phyloP scores from a whole-genome alignment of 2,797 vertebrate genomes.

The Hybognathus amarus region DNA sequence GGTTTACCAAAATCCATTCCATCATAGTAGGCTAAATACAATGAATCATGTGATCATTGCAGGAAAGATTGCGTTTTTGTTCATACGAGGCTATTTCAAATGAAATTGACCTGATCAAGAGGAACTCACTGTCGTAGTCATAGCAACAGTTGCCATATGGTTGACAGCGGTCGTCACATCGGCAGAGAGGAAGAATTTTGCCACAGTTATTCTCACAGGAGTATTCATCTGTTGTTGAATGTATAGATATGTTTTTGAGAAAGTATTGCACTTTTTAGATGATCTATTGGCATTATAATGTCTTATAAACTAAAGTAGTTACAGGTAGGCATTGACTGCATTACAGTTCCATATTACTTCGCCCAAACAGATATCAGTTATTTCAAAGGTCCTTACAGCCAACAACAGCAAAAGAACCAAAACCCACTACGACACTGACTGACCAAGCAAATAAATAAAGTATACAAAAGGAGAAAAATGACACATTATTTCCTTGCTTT shows the following conservation, averaged over 20 bases:
- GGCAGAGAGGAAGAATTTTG: conserved; percentile 47
- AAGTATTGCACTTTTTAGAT: neutral
- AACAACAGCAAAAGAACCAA: too few species aligned
- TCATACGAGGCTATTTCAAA: neutral
- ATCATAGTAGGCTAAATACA: neutral
- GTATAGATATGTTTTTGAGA: neutral
- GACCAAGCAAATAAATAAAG: too few species aligned
- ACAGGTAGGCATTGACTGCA: too few species aligned
- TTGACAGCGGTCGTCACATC: conserved; percentile 64
- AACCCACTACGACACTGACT: too few species aligned
- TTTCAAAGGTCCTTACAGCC: too few species aligned
- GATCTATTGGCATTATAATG: neutral
- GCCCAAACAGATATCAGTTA: too few species aligned
- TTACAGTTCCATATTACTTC: too few species aligned
- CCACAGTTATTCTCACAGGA: conserved; percentile 63
- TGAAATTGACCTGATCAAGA: neutral
- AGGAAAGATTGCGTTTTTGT: neutral
- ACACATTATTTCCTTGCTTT: too few species aligned
- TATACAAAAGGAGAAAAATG: too few species aligned
- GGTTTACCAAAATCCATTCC: neutral
- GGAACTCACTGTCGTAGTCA: conserved; percentile 56
- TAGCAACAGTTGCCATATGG: conserved; percentile 67
- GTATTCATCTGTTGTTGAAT: neutral
- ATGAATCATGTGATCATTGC: neutral
- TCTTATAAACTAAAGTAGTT: neutral